phyloP scores from a whole-genome alignment of 1,140 invertebrate species.

The Drosophila kurseongensis region DNA sequence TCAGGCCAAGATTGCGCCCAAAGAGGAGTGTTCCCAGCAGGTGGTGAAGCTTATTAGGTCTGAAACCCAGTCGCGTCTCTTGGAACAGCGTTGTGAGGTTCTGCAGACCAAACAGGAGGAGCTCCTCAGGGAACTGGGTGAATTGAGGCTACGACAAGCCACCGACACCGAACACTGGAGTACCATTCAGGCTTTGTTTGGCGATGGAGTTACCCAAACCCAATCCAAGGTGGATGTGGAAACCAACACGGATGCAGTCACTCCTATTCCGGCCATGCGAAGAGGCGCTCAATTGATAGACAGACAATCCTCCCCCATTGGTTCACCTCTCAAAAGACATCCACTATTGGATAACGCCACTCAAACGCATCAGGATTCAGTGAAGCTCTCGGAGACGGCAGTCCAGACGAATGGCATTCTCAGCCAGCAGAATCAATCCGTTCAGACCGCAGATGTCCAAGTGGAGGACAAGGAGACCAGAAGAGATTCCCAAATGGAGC shows the following conservation, averaged over 20 bases:
- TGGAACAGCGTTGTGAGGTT: conserved; percentile 67
- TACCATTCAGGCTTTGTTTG: conserved; percentile 76
- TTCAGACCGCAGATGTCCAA: conserved; percentile 50
- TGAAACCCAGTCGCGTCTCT: conserved; percentile 67
- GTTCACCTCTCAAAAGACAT: conserved; percentile 39
- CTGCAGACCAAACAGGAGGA: conserved; percentile 51
- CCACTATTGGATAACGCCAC: conserved; percentile 37
- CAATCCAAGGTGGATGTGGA: conserved; percentile 35
- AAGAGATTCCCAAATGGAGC: conserved; percentile 10
- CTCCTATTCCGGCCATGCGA: conserved; percentile 64
- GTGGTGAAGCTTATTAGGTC: conserved; percentile 74
- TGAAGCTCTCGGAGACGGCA: conserved; percentile 44
- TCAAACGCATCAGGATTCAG: conserved; percentile 43
- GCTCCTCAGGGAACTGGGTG: conserved; percentile 57
- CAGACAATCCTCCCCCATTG: conserved; percentile 72
- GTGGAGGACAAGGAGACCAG: not conserved
- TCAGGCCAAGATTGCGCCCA: conserved; percentile 33
- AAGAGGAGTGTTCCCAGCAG: conserved; percentile 68
- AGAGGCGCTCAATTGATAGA: conserved; percentile 65
- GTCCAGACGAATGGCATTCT: conserved; percentile 54
- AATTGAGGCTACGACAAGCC: conserved; percentile 54
- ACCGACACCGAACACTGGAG: conserved; percentile 78
- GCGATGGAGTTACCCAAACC: not conserved
- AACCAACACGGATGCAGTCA: conserved; percentile 65
- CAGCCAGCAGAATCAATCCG: conserved; percentile 41